These are phyloP conservation scores for Mugil cephalus DNA, from an alignment of 2,113 vertebrate species.

Conservation along the genomic window DNA sequence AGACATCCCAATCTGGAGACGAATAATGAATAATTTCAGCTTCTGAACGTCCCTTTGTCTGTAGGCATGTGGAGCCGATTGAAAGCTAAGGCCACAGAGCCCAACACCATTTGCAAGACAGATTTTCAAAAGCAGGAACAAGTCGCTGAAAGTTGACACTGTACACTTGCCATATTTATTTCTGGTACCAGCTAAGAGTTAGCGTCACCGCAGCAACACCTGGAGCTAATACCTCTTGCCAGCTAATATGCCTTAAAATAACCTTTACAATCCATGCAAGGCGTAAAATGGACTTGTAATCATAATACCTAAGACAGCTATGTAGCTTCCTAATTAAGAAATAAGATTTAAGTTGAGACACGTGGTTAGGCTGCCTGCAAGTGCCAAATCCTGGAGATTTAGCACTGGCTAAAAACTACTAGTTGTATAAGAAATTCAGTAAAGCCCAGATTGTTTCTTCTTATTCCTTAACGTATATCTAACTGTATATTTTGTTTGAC, in stretches of 20 bases:
- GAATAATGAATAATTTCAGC: constrained; percentile 28
- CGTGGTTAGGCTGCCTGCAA: constrained; percentile 23
- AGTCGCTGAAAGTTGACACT: constrained; percentile 16
- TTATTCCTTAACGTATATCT: not conserved
- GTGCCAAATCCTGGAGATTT: constrained; percentile 29
- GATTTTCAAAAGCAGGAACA: constrained; percentile 12
- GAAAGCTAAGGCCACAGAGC: constrained; percentile 25
- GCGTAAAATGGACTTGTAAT: constrained; percentile 57
- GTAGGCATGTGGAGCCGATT: constrained; percentile 26
- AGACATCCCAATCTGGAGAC: constrained; percentile 52
- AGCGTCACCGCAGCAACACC: constrained; percentile 53
- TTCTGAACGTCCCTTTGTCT: constrained; percentile 12
- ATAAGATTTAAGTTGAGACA: constrained; percentile 42
- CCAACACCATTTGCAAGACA: constrained; percentile 15
- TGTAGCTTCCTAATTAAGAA: constrained; percentile 55
- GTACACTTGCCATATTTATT: constrained; percentile 50
- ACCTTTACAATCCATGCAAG: constrained; percentile 51
- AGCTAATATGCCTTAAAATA: constrained; percentile 67
- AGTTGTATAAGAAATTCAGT: constrained; percentile 13
- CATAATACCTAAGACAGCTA: constrained; percentile 40
- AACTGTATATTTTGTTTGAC: no score
- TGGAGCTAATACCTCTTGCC: constrained; percentile 53
- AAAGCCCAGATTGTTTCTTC: not conserved
- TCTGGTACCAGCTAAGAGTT: constrained; percentile 51
- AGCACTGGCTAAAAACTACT: constrained; percentile 48